phyloP scores from a whole-genome alignment of 2,888 invertebrate species.

The Nowickia ferox region DNA sequence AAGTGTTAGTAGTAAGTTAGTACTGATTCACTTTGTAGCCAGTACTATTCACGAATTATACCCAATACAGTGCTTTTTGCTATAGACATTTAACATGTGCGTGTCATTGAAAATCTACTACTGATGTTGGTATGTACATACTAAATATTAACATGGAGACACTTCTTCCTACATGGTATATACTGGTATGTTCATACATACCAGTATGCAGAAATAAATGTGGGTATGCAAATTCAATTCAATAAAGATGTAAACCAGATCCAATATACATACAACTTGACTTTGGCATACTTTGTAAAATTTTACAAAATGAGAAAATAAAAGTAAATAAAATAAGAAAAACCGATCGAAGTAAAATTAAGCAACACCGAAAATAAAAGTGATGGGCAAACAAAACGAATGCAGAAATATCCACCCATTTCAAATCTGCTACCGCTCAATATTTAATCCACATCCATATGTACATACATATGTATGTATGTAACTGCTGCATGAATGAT shows the following conservation, averaged over 20 bases:
- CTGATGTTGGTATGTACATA: too few relatives aligned
- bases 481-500: not conserved
- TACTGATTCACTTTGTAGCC: too few relatives aligned
- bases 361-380: constrained; percentile 24
- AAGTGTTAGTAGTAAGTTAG: too few relatives aligned
- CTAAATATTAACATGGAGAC: too few relatives aligned
- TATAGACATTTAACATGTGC: too few relatives aligned
- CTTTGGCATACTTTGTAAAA: constrained; percentile 49
- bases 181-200: not conserved
- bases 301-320: not conserved
- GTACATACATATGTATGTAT: not conserved
- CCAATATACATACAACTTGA: constrained; percentile 33
- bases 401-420: too few relatives aligned
- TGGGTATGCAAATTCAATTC: not conserved
- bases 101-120: too few relatives aligned
- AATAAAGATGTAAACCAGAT: constrained; percentile 7
- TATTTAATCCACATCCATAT: not conserved
- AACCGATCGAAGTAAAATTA: constrained; percentile 33
- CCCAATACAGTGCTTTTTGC: too few relatives aligned
- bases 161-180: too few relatives aligned
- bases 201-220: not conserved
- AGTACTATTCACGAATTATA: too few relatives aligned
- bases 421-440: constrained; percentile 7
- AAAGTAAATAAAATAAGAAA: constrained; percentile 12
- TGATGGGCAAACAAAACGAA: constrained; percentile 2